These are phyloP conservation scores for Ceryle rudis DNA, from an alignment of 2,797 vertebrate genomes.

Conservation along the genomic window DNA sequence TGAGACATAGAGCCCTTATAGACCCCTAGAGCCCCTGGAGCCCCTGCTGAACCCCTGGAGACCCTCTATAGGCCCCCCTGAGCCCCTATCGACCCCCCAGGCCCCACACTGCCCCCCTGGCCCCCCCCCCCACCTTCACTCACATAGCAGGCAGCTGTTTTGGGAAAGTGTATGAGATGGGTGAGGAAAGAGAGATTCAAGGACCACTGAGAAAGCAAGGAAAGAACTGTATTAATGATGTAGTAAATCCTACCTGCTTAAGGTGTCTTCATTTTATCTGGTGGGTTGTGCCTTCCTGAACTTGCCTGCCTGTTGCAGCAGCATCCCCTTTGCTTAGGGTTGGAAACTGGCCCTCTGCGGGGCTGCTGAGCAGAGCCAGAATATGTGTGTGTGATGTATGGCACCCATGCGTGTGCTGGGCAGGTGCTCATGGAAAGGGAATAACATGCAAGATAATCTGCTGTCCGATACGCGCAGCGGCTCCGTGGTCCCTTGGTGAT, in stretches of 20 bases:
- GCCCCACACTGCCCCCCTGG: no score
- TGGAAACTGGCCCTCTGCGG: neutral
- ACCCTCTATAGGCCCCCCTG: no score
- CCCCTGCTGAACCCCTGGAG: no score
- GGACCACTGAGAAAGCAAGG: neutral
- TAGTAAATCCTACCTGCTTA: neutral
- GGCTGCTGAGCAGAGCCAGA: neutral
- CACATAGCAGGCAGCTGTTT: neutral
- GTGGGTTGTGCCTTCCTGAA: neutral
- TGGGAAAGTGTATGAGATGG: neutral
- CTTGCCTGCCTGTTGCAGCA: neutral
- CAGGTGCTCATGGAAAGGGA: rapidly evolving
- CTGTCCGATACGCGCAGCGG: rapidly evolving
- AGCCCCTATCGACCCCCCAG: no score
- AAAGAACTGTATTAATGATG: neutral
- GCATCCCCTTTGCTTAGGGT: neutral
- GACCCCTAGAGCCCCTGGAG: no score
- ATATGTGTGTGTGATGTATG: neutral
- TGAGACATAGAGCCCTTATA: no score
- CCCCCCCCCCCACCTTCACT: neutral
- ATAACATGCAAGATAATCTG: neutral
- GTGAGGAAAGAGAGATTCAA: neutral
- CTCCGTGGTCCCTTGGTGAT: rapidly evolving
- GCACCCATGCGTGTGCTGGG: neutral
- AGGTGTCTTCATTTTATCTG: neutral